Evolutionary conservation across 2,113 vertebrate species (phyloP).

Genomic region (Brachypodius melanocephalos): DNA sequence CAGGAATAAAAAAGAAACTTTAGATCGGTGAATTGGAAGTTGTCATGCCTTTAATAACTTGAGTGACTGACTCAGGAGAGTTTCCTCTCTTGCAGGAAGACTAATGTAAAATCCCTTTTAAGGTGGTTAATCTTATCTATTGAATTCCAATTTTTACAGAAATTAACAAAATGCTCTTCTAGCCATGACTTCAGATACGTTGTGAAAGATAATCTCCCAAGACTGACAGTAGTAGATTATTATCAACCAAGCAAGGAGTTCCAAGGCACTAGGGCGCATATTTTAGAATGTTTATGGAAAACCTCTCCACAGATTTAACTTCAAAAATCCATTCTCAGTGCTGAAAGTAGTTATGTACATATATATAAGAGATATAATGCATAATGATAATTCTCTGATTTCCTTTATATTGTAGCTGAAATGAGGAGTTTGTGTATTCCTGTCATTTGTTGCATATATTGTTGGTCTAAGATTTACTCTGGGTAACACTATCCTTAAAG

Average conservation of each 20-base stretch:
- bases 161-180: background rate
- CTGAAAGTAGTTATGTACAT: background rate
- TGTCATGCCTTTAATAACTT: background rate
- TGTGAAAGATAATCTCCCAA: background rate
- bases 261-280: background rate
- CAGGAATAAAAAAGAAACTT: background rate
- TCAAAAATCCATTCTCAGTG: background rate
- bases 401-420: background rate
- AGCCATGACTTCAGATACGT: background rate
- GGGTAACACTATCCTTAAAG: slow-evolving; percentile 23
- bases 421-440: slow-evolving; percentile 12
- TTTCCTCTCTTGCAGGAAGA: background rate
- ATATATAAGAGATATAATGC: background rate
- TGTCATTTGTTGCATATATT: background rate
- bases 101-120: background rate
- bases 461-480: slow-evolving; percentile 25
- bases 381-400: background rate
- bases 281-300: background rate
- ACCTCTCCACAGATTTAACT: background rate
- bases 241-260: background rate
- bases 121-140: background rate
- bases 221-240: background rate
- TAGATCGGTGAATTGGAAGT: background rate
- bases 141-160: background rate
- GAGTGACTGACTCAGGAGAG: background rate